Percentiles rank a stretch among this genome's conserved stretches.
phyloP scores from a whole-genome alignment of 1,140 invertebrate species.

The Theocolax elegans region DNA sequence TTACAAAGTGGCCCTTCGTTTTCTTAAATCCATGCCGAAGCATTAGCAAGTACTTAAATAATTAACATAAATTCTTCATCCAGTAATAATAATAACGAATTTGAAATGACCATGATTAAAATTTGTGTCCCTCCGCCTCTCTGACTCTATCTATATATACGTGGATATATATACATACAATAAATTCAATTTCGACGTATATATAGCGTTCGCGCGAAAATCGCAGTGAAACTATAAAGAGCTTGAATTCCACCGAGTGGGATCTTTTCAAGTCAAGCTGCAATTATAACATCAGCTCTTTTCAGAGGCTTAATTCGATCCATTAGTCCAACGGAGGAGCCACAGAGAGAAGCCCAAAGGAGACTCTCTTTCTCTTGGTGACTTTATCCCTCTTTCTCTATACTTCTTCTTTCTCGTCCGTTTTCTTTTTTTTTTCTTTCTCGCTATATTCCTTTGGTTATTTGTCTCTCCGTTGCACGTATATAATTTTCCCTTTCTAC shows the following conservation, averaged over 20 bases:
- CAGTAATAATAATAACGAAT: no score
- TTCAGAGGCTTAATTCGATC: constrained; percentile 44
- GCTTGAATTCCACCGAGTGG: constrained; percentile 41
- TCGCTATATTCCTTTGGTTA: neutral
- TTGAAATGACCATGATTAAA: no score
- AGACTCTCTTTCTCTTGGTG: neutral
- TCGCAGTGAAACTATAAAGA: no score
- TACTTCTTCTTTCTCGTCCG: neutral
- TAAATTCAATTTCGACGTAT: no score
- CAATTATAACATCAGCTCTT: constrained; percentile 44
- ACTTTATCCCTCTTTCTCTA: neutral
- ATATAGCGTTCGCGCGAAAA: no score
- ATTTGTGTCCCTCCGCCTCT: no score
- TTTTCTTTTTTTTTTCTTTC: neutral
- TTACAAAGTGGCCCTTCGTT: no score
- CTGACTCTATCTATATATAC: no score
- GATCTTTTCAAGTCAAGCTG: constrained; percentile 17
- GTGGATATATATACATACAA: no score
- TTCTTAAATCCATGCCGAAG: neutral
- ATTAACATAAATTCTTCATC: neutral
- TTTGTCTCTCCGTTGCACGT: neutral
- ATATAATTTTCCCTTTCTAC: neutral
- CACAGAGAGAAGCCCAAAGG: neutral
- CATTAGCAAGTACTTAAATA: constrained; percentile 4
- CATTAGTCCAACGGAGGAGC: constrained; percentile 24